These are phyloP conservation scores for Polietes domitor DNA, from an alignment of 2,888 invertebrate genomes.

Conservation along the genomic window DNA sequence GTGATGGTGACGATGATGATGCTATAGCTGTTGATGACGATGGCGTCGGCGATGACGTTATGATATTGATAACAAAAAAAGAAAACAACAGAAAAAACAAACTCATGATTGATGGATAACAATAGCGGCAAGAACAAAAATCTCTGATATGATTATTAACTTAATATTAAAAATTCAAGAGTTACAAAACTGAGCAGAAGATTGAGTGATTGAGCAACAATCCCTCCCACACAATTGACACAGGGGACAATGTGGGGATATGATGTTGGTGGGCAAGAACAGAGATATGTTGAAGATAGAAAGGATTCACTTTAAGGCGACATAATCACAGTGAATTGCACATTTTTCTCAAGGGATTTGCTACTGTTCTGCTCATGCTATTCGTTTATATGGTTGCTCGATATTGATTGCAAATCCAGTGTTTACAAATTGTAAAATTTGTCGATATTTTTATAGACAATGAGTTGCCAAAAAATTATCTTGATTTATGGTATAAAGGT, in stretches of 20 bases:
- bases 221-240: background rate
- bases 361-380: background rate
- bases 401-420: background rate
- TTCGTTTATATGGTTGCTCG: background rate
- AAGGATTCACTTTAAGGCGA: background rate
- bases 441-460: background rate
- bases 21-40: conserved; percentile 44
- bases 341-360: background rate
- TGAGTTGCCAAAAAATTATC: too few species aligned
- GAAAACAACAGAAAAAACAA: conserved; percentile 24
- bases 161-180: conserved; percentile 55
- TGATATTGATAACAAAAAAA: conserved; percentile 25
- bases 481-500: background rate
- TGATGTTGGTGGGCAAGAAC: background rate
- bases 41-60: conserved; percentile 48
- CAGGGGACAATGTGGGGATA: background rate
- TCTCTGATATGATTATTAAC: conserved; percentile 55
- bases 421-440: conserved; percentile 24
- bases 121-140: conserved; percentile 39
- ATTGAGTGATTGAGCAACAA: conserved; percentile 24
- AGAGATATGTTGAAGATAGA: background rate
- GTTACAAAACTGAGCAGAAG: conserved; percentile 26
- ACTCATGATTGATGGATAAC: conserved; percentile 62
- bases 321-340: conserved; percentile 24
- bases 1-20: conserved; percentile 34